Conservation (phyloP, 2,113 vertebrate species). For the Megaceryle maxima region DNA sequence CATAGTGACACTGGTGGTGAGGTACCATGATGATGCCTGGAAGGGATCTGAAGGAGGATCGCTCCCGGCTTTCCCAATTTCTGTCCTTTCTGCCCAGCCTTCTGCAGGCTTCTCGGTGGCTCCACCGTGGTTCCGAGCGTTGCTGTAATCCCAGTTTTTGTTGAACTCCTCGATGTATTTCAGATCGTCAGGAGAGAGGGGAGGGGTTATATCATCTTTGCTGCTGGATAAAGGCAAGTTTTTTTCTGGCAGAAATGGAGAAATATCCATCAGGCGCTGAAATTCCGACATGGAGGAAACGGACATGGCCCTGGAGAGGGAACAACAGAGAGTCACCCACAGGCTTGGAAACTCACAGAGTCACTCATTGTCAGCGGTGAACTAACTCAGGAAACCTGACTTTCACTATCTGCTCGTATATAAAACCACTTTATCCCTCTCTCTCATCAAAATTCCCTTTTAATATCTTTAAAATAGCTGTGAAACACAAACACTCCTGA, state of each 20-base stretch:
- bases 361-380: not conserved
- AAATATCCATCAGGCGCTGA: slow-evolving; percentile 95
- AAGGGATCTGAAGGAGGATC: slow-evolving; percentile 76
- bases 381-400: not conserved
- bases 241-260: slow-evolving; percentile 95
- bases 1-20: slow-evolving; percentile 93
- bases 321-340: not conserved
- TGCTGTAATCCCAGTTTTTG: slow-evolving; percentile 88
- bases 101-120: slow-evolving; percentile 68
- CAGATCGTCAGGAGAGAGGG: slow-evolving; percentile 95
- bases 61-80: slow-evolving; percentile 63
- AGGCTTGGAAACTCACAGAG: not conserved
- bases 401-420: not conserved
- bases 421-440: not conserved
- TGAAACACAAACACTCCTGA: not conserved
- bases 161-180: slow-evolving; percentile 98
- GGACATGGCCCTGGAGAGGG: slow-evolving; percentile 86
- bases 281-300: slow-evolving; percentile 99
- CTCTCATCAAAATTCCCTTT: not conserved
- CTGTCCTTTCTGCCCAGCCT: slow-evolving; percentile 80
- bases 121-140: slow-evolving; percentile 33
- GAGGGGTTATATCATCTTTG: slow-evolving; percentile 89
- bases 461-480: not conserved
- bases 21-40: slow-evolving; percentile 88
- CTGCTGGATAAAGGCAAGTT: slow-evolving; percentile 72